Evolutionary conservation across 2,797 vertebrate species (phyloP), one percentile per base, ranked within the genome.

Genomic region (Myotis pilosus): DNA sequence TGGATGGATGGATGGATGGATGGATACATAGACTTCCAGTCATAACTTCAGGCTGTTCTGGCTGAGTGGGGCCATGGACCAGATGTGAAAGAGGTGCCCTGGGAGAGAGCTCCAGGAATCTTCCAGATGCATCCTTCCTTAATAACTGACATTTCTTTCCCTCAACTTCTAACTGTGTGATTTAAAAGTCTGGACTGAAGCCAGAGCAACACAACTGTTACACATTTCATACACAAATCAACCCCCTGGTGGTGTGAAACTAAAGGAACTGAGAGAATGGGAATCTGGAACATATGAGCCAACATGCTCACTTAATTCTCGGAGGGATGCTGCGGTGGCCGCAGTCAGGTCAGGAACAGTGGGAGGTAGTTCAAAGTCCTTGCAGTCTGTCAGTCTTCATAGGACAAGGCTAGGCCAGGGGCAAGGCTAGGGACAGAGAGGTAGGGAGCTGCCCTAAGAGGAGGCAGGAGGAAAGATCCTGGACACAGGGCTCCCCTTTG

Each of bases 151-250:
- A 71, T 30, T 86, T 87, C 51, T 87, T 75, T 81, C 69, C 60
- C 36, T 91, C 47, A 20, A 79, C 64, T 81, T 96, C 92, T 94
- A 89, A 94, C 68, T 94, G 57, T 86, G 81, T 81, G 81, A 87
- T 95, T 80, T 93, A 53, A 88, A 96, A 92, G 60, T 60, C 72
- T 95, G 87, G 87, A 20, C 85, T 92, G 25, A 23, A 60, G 88
- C 82, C 91, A 86, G 57, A 91, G 81, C 33, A 69, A 36, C 72
- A 81, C 76, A 93, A 94, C 85, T 81, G 74, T 79, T 75, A 86
- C 44, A 81, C 66, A 84, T 90, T 79, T 88, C 69, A 30, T 30
- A 95, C 82, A 88, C 68, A 79, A 81, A 91, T 84, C 79, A 94
- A 72, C 53, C 47, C 41, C 75, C 57, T 57, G 33, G 64, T 91